Evolutionary conservation across 1,140 invertebrate genomes (phyloP), one percentile per base, ranked within the genome.

Genomic region (Brachionus sp.): DNA sequence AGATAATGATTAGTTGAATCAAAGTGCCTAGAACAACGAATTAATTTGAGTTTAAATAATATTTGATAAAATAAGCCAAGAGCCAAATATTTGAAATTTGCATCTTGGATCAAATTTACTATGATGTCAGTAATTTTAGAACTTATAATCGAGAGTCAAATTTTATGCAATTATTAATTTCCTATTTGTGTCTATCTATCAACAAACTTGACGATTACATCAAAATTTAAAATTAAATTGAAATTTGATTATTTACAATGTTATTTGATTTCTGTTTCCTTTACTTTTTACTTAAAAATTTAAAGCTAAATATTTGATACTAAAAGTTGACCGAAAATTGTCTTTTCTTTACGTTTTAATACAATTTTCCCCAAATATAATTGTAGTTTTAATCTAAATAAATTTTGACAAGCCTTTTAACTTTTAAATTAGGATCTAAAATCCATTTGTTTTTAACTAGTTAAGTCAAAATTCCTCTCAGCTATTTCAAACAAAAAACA

Each of bases 161-260:
- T 57, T 57, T 57, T 57, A 57, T 57, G 50, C 50, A 57, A 57
- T 57, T 57, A 57, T 57, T 57, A 19, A 57, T 57, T 57, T 57
- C 50, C 50, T 57, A 57, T 57, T 57, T 57, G 19, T 57, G 50
- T 57, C 50, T 57, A 57, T 57, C 50, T 57, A 19, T 57, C 50
- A 57, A 19, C 19, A 16, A 19, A 57, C 39, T 42, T 42, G 39
- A 42, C 12, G 9, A 57, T 57, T 57, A 57, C 50, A 57, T 57
- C 50, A 57, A 57, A 57, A 19, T 57, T 57, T 57, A 19, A 57
- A 53, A 57, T 57, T n/a, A 57, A 57, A 57, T 57, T 57, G 50
- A 57, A 57, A 57, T 57, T 57, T 57, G 50, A 57, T 57, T 9
- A 57, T 19, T 57, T 57, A 25, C 0, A 57, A 57, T 57, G 50